Evolutionary conservation across 2,888 invertebrate species (phyloP).

Genomic region (Andrena hattorfiana): DNA sequence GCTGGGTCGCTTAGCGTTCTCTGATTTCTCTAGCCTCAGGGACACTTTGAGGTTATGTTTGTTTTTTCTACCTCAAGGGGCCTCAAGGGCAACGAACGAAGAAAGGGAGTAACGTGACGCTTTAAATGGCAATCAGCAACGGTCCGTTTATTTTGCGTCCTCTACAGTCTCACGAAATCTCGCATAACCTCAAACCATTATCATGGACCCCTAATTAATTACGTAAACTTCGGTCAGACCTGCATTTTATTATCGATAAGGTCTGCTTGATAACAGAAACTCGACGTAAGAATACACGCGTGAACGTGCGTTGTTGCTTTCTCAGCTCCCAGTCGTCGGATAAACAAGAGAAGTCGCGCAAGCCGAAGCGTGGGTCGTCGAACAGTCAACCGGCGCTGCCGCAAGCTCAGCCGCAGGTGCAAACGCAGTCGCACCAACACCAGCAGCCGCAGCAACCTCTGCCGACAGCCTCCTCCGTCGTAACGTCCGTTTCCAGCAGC

Average conservation of each 20-base stretch:
- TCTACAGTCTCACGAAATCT: not conserved
- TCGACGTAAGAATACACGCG: not conserved
- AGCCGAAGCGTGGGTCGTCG: constrained; percentile 79
- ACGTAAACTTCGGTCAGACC: not conserved
- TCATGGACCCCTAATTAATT: not conserved
- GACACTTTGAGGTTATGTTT: constrained; percentile 76
- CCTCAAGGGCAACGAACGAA: constrained; percentile 72
- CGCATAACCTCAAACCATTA: not conserved
- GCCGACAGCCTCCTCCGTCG: constrained; percentile 60
- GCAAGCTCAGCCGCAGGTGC: constrained; percentile 57
- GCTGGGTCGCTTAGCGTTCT: not conserved
- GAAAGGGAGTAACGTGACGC: constrained; percentile 70
- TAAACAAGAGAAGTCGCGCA: constrained; percentile 83
- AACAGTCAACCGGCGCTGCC: constrained; percentile 75
- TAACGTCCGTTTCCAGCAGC: constrained; percentile 74
- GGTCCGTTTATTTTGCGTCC: constrained; percentile 39
- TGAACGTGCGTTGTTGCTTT: constrained; percentile 3
- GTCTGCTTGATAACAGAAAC: not conserved
- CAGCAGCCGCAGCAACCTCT: constrained; percentile 48
- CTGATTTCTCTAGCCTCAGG: constrained; percentile 34
- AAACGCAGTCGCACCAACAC: constrained; percentile 45
- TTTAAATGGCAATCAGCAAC: constrained; percentile 46
- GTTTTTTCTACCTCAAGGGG: constrained; percentile 68
- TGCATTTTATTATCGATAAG: not conserved
- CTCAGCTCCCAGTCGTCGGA: constrained; percentile 85